Percentiles rank a stretch among this genome's conserved stretches.
Evolutionary conservation across 2,113 vertebrate species (phyloP).

Genomic region (Chaenogobius annularis): DNA sequence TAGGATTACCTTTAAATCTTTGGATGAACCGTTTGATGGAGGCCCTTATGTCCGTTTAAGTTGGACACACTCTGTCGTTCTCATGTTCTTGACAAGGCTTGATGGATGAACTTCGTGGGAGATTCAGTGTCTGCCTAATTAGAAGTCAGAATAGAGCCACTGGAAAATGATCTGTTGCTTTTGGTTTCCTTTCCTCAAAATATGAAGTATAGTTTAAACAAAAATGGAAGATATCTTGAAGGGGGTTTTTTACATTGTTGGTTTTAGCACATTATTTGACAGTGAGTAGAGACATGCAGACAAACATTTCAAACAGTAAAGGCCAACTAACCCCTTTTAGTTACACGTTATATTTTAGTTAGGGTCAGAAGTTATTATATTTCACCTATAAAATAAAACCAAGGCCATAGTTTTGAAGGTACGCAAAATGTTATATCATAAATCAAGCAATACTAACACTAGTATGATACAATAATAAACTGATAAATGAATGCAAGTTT

Average conservation of each 20-base stretch:
- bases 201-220: slow-evolving; percentile 1
- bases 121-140: slow-evolving; percentile 60
- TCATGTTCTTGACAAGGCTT: slow-evolving; percentile 47
- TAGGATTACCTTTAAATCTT: slow-evolving; percentile 32
- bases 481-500: too few relatives aligned
- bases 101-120: slow-evolving; percentile 61
- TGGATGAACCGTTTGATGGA: slow-evolving; percentile 33
- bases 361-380: too few relatives aligned
- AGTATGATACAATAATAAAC: too few relatives aligned
- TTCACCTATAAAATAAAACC: too few relatives aligned
- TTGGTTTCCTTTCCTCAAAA: slow-evolving; percentile 30
- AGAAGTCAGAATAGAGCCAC: slow-evolving; percentile 41
- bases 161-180: slow-evolving; percentile 56
- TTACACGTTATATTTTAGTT: too few relatives aligned
- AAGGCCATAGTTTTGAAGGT: too few relatives aligned
- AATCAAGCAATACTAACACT: too few relatives aligned
- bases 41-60: slow-evolving; percentile 46
- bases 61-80: slow-evolving; percentile 46
- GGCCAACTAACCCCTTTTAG: too few relatives aligned
- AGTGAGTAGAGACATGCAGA: background rate
- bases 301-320: background rate
- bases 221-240: background rate
- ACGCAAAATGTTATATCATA: too few relatives aligned
- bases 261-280: background rate
- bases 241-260: background rate